phyloP scores from a whole-genome alignment of 2,888 invertebrate genomes.

The Leucozona laternaria region DNA sequence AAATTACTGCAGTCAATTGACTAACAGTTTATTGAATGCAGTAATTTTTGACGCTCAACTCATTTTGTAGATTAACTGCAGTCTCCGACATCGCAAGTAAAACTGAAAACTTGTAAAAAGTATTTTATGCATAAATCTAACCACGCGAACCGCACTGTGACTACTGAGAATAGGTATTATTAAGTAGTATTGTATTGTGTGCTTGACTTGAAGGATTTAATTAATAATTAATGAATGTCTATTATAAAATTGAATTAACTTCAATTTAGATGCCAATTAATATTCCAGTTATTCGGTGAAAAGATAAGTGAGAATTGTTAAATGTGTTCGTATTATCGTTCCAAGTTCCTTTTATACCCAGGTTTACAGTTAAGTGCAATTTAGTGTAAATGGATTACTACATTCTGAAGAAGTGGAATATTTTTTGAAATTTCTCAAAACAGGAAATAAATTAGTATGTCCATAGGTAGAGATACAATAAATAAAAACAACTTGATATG shows the following conservation, averaged over 20 bases:
- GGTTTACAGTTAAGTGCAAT: not conserved
- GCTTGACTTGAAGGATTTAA: slow-evolving; percentile 60
- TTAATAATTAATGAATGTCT: slow-evolving; percentile 72
- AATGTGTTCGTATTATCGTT: slow-evolving; percentile 26
- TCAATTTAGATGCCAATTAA: slow-evolving; percentile 71
- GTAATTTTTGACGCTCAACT: too few species aligned
- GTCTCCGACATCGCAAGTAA: too few species aligned
- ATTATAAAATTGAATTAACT: slow-evolving; percentile 71
- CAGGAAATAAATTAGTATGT: not conserved
- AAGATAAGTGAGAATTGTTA: slow-evolving; percentile 44
- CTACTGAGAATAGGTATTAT: too few species aligned
- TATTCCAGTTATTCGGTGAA: slow-evolving; percentile 38
- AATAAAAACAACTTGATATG: not conserved
- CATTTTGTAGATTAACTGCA: too few species aligned
- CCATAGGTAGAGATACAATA: not conserved
- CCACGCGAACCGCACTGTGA: not conserved
- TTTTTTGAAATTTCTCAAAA: not conserved
- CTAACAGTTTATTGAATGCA: too few species aligned
- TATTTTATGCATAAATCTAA: not conserved
- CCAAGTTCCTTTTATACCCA: not conserved
- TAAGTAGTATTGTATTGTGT: slow-evolving; percentile 14
- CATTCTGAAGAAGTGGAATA: not conserved
- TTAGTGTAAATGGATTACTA: not conserved
- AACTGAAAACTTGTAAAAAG: not conserved
- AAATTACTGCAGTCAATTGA: too few species aligned